Conservation (phyloP, 1,140 invertebrate genomes). For the Philopotamus ludificatus region DNA sequence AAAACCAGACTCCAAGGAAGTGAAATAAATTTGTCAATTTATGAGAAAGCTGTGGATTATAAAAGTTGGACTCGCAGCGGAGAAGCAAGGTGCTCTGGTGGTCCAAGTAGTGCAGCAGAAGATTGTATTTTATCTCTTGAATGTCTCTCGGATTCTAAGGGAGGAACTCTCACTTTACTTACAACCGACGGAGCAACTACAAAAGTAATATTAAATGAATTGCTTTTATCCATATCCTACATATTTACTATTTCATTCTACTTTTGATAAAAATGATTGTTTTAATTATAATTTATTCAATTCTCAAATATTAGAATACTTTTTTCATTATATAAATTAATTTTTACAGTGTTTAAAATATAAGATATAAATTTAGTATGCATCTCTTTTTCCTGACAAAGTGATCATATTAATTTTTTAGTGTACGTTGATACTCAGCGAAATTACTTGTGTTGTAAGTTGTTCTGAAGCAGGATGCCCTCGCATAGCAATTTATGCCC, state of each 20-base stretch:
- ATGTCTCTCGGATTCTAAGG: conserved; percentile 65
- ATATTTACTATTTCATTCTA: background rate
- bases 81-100: conserved; percentile 68
- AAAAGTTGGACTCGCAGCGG: conserved; percentile 81
- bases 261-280: background rate
- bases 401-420: conserved; percentile 44
- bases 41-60: conserved; percentile 75
- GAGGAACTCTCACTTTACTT: conserved; percentile 73
- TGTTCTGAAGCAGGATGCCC: conserved; percentile 76
- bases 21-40: conserved; percentile 58
- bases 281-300: background rate
- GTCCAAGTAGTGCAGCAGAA: conserved; percentile 61
- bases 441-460: conserved; percentile 72
- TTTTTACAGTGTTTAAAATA: background rate
- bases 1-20: conserved; percentile 59
- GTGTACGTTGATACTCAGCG: conserved; percentile 59
- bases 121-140: conserved; percentile 80
- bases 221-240: background rate
- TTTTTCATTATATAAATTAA: conserved; percentile 34
- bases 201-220: conserved; percentile 55
- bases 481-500: conserved; percentile 69
- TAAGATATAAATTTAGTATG: too few species aligned
- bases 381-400: too few species aligned
- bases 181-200: conserved; percentile 72
- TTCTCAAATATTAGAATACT: background rate